A percentile compares a stretch with the other conserved stretches of the same genome.
Evolutionary conservation across 2,888 invertebrate species (phyloP).

Genomic region (Amiota minor): DNA sequence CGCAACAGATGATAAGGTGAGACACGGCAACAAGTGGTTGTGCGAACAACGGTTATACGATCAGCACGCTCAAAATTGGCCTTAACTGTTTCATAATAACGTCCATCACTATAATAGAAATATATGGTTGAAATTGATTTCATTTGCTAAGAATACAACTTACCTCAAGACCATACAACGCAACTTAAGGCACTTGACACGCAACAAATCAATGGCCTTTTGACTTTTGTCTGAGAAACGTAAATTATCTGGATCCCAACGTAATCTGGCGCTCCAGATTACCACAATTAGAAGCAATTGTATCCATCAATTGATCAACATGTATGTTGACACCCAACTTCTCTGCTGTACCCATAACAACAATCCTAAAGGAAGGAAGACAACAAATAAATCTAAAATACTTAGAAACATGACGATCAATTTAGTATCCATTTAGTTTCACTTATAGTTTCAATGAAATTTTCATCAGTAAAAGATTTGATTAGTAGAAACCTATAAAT

Average conservation of each 20-base stretch:
- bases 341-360: constrained; percentile 98
- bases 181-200: constrained; percentile 94
- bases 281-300: constrained; percentile 93
- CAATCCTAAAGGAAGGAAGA: constrained; percentile 79
- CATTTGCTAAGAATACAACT: constrained; percentile 42
- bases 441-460: no score
- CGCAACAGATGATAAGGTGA: constrained; percentile 93
- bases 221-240: constrained; percentile 99
- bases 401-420: background rate
- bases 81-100: constrained; percentile 99
- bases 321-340: constrained; percentile 96
- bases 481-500: no score
- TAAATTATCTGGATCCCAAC: constrained; percentile 99
- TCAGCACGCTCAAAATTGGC: constrained; percentile 99
- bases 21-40: constrained; percentile 95
- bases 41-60: constrained; percentile 94
- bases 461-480: no score
- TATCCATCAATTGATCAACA: constrained; percentile 98
- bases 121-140: background rate
- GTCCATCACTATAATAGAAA: constrained; percentile 87
- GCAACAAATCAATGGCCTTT: constrained; percentile 97
- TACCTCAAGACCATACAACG: constrained; percentile 94
- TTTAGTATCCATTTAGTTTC: no score
- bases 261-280: constrained; percentile 91
- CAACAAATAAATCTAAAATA: background rate